Base-by-base conservation (phyloP, 1,140 invertebrate species). In the Glomeris maerens region DNA sequence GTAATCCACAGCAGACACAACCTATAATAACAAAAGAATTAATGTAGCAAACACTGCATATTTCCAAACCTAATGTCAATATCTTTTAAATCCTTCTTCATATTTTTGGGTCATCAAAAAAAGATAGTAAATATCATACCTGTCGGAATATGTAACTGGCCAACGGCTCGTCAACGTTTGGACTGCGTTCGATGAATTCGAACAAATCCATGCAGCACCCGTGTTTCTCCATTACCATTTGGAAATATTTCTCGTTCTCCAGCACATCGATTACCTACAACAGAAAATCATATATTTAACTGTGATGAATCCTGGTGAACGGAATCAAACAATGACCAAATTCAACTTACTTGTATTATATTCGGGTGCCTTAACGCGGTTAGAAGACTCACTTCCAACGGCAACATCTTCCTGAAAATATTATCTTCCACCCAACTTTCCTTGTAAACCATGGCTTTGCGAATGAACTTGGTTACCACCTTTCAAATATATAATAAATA, bases 181-280 rank as follows among this genome's bases (percentile, higher is more conserved):
- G 79, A 26, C 75, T 69, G 0, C 79, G 68, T 55, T 84, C 82
- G 49, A 84, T 83, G 60, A 84, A 84, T 63, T 84, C 81, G 68
- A 84, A 84, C 42, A 83, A 62, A 62, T 84, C 81, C 78, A 84
- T 82, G 1, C 81, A 81, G 23, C 73, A 74, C n/a, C 82, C 82
- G 62, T 82, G 79, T 56, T 82, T 82, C 62, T 82, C 81, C 80
- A 84, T 84, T 17, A 84, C 78, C 71, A 84, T 70, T 69, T 83
- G 80, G 57, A 80, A 77, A 59, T 78, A 82, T 39, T 76, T 71
- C 1, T 78, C 75, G 60, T 81, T 82, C 62, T 83, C 79, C 64
- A 76, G 83, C 22, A 79, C 75, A 60, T 83, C 80, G 38, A 82
- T 52, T n/a, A 82, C 72, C 54, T 74, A 69, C 1, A 76, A 70